Conservation (phyloP, 1,140 invertebrate species). For the Scaptodrosophila lebanonensis region DNA sequence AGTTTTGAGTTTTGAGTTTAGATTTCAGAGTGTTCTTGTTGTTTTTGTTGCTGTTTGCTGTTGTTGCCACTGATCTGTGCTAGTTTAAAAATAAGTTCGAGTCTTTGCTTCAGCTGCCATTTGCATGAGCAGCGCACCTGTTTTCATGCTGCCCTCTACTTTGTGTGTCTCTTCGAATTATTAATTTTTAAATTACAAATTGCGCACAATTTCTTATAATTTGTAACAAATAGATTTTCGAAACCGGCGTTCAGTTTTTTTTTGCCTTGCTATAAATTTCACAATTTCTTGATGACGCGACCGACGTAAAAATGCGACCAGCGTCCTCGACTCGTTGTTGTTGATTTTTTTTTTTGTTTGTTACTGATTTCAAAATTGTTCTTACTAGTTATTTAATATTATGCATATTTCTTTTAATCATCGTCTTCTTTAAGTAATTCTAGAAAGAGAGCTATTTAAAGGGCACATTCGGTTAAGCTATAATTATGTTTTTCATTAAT, state of each 20-base stretch:
- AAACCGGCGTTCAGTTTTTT: constrained; percentile 67
- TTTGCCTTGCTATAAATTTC: constrained; percentile 51
- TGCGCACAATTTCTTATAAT: constrained; percentile 36
- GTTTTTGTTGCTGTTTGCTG: too few species aligned
- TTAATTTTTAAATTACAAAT: too few species aligned
- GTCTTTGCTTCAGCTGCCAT: constrained; percentile 21
- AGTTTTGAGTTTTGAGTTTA: constrained; percentile 55
- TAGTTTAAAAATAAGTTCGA: constrained; percentile 23
- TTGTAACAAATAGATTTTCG: constrained; percentile 61
- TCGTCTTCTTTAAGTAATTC: constrained; percentile 49
- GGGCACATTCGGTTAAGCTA: constrained; percentile 78
- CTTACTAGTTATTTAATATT: background rate
- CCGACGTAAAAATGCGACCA: too few species aligned
- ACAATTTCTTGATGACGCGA: constrained; percentile 53
- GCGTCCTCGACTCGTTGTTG: constrained; percentile 51
- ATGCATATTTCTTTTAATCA: constrained; percentile 13
- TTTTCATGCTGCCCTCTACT: constrained; percentile 2
- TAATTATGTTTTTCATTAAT: constrained; percentile 61
- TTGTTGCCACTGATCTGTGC: constrained; percentile 15
- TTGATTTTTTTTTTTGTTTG: constrained; percentile 15
- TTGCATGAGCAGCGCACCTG: constrained; percentile 16
- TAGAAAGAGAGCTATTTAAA: constrained; percentile 77
- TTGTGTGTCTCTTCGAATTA: constrained; percentile 44
- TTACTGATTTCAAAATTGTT: constrained; percentile 12
- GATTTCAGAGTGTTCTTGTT: too few species aligned